These are phyloP conservation scores for Pelecanus crispus DNA, from an alignment of 2,113 vertebrate genomes.

Conservation along the genomic window DNA sequence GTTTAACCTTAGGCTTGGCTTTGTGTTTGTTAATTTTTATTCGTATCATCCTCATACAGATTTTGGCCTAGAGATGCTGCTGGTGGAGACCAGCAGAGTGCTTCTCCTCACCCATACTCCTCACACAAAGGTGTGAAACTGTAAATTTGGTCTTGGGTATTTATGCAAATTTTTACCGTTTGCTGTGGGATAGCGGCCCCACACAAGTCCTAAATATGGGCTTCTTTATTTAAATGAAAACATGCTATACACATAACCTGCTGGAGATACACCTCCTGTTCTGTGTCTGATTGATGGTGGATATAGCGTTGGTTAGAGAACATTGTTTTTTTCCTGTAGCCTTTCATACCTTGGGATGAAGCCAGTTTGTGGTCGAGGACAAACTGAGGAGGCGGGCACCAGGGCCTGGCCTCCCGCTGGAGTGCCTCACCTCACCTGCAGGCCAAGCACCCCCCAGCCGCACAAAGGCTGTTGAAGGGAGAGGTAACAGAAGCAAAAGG, in stretches of 20 bases:
- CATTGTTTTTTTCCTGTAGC: background rate
- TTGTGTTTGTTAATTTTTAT: background rate
- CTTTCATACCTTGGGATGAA: background rate
- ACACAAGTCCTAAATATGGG: accelerated
- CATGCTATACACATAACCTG: background rate
- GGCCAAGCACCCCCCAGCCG: accelerated
- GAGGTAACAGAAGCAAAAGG: background rate
- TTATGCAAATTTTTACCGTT: background rate
- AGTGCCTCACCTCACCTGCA: background rate
- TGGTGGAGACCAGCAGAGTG: background rate
- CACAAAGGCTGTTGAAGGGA: background rate
- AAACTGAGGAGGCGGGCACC: background rate
- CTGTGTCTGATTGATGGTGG: no score
- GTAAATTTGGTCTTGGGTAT: background rate
- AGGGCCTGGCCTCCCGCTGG: accelerated
- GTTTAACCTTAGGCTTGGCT: background rate
- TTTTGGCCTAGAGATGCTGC: background rate
- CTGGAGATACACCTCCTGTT: background rate
- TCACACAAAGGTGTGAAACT: background rate
- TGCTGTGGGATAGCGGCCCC: accelerated
- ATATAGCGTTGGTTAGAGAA: background rate
- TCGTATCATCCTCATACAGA: accelerated
- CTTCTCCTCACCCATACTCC: background rate
- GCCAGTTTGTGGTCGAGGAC: accelerated
- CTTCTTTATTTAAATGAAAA: background rate